Conservation (phyloP, 2,888 invertebrate species). For the Dryocosmus kuriphilus region DNA sequence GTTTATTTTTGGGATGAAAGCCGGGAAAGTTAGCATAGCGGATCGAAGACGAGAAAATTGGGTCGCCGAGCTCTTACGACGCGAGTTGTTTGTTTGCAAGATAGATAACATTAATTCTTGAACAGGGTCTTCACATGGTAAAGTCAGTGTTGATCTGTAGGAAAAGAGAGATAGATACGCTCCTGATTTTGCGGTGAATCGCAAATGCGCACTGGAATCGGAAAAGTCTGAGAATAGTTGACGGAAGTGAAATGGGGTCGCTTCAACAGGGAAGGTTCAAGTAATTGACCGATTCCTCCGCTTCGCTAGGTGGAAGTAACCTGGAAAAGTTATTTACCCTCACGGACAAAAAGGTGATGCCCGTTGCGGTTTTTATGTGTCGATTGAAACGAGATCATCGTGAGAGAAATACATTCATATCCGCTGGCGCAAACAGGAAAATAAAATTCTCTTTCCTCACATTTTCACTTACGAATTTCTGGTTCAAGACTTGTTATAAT, state of each 20-base stretch:
- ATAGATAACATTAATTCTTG: slow-evolving; percentile 7
- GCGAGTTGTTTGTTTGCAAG: not conserved
- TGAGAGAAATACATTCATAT: not conserved
- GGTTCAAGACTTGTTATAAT: too few species aligned
- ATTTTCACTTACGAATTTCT: too few species aligned
- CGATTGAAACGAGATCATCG: not conserved
- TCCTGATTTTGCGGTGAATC: slow-evolving; percentile 1
- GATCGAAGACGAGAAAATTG: not conserved
- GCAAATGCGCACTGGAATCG: slow-evolving; percentile 8
- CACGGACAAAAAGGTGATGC: not conserved
- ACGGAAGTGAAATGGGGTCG: slow-evolving; percentile 38
- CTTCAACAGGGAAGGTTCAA: slow-evolving; percentile 23
- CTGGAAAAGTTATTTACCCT: slow-evolving; percentile 19
- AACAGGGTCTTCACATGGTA: not conserved
- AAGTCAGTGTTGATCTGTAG: not conserved
- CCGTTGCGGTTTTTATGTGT: not conserved
- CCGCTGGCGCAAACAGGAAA: not conserved
- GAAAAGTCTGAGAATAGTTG: slow-evolving; percentile 36
- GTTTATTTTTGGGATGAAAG: slow-evolving; percentile 8
- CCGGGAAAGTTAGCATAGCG: not conserved
- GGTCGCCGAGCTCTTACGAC: slow-evolving; percentile 9
- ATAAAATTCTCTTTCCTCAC: not conserved
- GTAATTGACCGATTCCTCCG: slow-evolving; percentile 35
- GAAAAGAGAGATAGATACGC: not conserved
- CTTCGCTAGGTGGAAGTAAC: slow-evolving; percentile 23